Conservation (phyloP, 2,888 invertebrate genomes). For the Cataglyphis altisquamis region DNA sequence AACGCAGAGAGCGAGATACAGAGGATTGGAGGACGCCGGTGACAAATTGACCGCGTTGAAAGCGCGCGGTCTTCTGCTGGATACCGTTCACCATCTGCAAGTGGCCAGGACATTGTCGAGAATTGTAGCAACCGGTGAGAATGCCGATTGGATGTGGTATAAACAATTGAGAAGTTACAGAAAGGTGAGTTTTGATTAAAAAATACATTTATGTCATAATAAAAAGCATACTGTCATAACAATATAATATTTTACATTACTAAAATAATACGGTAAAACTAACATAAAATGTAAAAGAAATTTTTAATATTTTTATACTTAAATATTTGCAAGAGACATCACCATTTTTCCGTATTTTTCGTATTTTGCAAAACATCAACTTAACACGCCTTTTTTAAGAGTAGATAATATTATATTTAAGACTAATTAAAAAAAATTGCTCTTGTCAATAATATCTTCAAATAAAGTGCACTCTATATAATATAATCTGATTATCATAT, state of each 20-base stretch:
- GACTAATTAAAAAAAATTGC: not conserved
- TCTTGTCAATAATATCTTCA: not conserved
- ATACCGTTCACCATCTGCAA: constrained; percentile 96
- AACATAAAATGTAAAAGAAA: too few species aligned
- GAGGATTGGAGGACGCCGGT: constrained; percentile 86
- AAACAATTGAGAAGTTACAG: constrained; percentile 92
- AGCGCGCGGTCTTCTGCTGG: constrained; percentile 96
- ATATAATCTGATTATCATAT: not conserved
- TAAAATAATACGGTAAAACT: too few species aligned
- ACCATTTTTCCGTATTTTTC: too few species aligned
- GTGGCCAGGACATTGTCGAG: constrained; percentile 93
- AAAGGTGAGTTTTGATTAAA: constrained; percentile 68
- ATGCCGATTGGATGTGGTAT: constrained; percentile 94
- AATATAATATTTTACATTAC: not conserved
- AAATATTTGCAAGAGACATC: too few species aligned
- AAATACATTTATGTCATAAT: not conserved
- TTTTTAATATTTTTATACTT: too few species aligned
- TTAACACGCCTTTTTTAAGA: too few species aligned
- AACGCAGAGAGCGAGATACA: constrained; percentile 87
- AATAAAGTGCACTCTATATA: not conserved
- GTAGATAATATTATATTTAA: not conserved
- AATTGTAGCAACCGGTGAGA: constrained; percentile 74
- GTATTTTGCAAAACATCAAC: too few species aligned
- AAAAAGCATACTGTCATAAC: not conserved
- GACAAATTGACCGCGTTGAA: constrained; percentile 92